Evolutionary conservation across 2,113 vertebrate genomes (phyloP), one percentile per base, ranked within the genome.

Genomic region (Passer domesticus): DNA sequence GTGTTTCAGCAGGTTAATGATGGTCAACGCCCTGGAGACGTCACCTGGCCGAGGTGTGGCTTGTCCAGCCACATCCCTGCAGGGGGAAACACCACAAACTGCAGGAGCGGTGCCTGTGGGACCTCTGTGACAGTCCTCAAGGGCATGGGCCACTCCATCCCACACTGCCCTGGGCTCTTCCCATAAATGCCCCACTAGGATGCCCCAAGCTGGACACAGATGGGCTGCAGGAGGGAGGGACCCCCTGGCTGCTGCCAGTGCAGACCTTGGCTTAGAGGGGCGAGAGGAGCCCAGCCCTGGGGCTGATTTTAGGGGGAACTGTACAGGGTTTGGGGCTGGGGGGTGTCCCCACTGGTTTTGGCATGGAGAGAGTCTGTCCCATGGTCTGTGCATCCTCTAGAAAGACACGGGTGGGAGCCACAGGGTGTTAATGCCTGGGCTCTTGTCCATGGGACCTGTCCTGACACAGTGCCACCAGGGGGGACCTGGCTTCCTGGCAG

Each of bases 1-100:
- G 27, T 83, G 87, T 93, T 96, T 75, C 62, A 67, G 76, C 70
- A 76, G 68, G 87, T 74, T 95, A 78, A 92, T 95, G 87, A 50
- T 55, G 66, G 91, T 62, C 82, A 80, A 90, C 72, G 69, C 89
- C 83, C 86, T 89, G 80, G 28, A 81, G 33, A 50, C 21, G 39
- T 76, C 88, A 69, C 0, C 72, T 84, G 72, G 35, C 3, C 0
- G 39, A 47, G 80, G 37, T 41, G 69, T 60, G 70, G 58, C 84
- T 56, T 92, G 62, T 82, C 83, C 62, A 58, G 18, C 68, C 56
- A 1, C 17, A 35, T 47, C 17, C 7, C 73, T 60, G 79, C 19
- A 4, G 52, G 39, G 75, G 56, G 55, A 52, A 66, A 12, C 58
- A n/a, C 60, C 60, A 22, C 4, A 55, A 67, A 5, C 7, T 92